Evolutionary conservation across 1,140 invertebrate species (phyloP).

Genomic region (Camponotus pennsylvanicus): DNA sequence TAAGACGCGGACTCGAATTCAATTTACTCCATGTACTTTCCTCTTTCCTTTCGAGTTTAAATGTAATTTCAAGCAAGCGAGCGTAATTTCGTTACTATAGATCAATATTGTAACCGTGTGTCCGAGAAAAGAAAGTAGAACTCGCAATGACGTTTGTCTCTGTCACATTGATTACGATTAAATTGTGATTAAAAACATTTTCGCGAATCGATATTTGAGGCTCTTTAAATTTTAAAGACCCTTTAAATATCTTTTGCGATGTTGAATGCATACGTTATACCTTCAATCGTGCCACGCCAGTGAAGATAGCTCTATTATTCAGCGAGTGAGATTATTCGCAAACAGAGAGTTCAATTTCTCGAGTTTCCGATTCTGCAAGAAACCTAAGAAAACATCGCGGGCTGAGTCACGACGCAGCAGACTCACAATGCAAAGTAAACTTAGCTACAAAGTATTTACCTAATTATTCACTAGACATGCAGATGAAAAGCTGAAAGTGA

Average conservation of each 20-base stretch:
- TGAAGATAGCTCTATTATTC: not conserved
- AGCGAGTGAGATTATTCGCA: slow-evolving; percentile 7
- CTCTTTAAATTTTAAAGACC: slow-evolving; percentile 2
- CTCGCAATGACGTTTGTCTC: not conserved
- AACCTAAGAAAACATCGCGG: not conserved
- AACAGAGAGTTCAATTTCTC: not conserved
- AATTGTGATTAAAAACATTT: not conserved
- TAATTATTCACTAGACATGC: slow-evolving; percentile 23
- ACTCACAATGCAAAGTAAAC: not conserved
- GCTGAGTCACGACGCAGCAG: not conserved
- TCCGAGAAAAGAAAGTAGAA: not conserved
- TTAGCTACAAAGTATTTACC: slow-evolving; percentile 8
- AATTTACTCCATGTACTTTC: slow-evolving; percentile 27
- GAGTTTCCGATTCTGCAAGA: not conserved
- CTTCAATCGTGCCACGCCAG: not conserved
- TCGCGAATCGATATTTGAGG: not conserved
- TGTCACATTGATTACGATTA: not conserved
- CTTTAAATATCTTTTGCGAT: not conserved
- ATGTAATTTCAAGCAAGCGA: slow-evolving; percentile 15
- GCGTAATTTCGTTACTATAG: slow-evolving; percentile 20
- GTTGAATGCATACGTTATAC: not conserved
- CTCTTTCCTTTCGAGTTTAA: not conserved
- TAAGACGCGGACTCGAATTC: slow-evolving; percentile 17
- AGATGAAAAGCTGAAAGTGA: slow-evolving; percentile 1
- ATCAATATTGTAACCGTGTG: not conserved